These are phyloP conservation scores for Drosophila azteca DNA, from an alignment of 1,140 invertebrate species.

Conservation along the genomic window DNA sequence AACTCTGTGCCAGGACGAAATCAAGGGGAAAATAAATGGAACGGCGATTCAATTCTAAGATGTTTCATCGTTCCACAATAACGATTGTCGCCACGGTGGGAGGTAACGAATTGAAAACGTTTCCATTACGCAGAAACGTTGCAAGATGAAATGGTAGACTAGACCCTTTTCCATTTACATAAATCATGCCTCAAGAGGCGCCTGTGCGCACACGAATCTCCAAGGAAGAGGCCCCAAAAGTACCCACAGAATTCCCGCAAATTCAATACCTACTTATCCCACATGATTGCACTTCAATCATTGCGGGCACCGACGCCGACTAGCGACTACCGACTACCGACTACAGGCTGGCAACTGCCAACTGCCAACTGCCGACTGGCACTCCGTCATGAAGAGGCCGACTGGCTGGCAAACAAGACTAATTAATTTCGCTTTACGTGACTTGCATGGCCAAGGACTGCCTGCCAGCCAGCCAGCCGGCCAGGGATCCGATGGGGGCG, in stretches of 20 bases:
- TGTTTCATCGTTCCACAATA: no score
- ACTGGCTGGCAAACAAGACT: constrained; percentile 69
- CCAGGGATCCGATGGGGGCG: not conserved
- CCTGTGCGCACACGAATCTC: constrained; percentile 22
- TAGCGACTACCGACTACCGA: constrained; percentile 4
- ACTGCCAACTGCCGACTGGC: not conserved
- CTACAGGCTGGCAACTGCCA: not conserved
- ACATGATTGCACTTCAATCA: constrained; percentile 49
- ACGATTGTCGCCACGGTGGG: no score
- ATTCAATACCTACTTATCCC: constrained; percentile 36
- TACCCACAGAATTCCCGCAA: constrained; percentile 1
- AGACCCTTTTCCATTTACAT: no score
- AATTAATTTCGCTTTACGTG: constrained; percentile 73
- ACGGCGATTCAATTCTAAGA: no score
- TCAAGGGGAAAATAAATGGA: no score
- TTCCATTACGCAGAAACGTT: no score
- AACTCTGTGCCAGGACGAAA: no score
- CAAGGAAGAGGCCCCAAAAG: constrained; percentile 11
- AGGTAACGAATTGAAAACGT: no score
- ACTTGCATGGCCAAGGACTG: constrained; percentile 56
- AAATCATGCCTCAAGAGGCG: no score
- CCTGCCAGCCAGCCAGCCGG: not conserved
- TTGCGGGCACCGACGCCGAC: constrained; percentile 3
- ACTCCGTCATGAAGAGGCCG: constrained; percentile 30
- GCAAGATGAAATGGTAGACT: no score